Percentiles rank a stretch among this genome's conserved stretches.
These are phyloP conservation scores for Cyprinella venusta DNA, from an alignment of 2,797 vertebrate genomes.

Conservation along the genomic window DNA sequence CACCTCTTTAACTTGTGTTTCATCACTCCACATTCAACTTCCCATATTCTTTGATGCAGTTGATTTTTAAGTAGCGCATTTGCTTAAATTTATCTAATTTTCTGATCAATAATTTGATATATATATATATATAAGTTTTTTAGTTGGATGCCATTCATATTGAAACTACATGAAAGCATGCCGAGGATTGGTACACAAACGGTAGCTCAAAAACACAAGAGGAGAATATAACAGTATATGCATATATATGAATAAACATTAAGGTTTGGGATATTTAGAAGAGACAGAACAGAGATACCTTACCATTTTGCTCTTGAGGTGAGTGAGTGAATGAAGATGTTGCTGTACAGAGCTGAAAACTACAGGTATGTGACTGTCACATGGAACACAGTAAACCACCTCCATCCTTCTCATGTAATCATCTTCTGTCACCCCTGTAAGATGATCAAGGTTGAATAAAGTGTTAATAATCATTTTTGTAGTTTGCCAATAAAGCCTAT, in stretches of 20 bases:
- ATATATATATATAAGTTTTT: no score
- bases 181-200: no score
- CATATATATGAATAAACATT: not conserved
- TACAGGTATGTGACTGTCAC: conserved; percentile 82
- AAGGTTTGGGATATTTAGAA: not conserved
- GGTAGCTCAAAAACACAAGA: no score
- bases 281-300: not conserved
- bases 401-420: conserved; percentile 88
- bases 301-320: conserved; percentile 83
- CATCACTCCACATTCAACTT: no score
- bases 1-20: no score
- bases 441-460: not conserved
- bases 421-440: conserved; percentile 81
- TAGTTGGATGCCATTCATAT: no score
- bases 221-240: no score
- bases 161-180: no score
- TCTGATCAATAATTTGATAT: no score
- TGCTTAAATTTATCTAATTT: no score
- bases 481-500: not conserved
- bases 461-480: not conserved
- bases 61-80: no score
- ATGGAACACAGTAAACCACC: conserved; percentile 85
- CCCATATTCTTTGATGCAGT: no score
- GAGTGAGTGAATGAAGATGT: conserved; percentile 82
- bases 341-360: conserved; percentile 83